Evolutionary conservation across 2,797 vertebrate species (phyloP).

Genomic region (Setipinna tenuifilis): DNA sequence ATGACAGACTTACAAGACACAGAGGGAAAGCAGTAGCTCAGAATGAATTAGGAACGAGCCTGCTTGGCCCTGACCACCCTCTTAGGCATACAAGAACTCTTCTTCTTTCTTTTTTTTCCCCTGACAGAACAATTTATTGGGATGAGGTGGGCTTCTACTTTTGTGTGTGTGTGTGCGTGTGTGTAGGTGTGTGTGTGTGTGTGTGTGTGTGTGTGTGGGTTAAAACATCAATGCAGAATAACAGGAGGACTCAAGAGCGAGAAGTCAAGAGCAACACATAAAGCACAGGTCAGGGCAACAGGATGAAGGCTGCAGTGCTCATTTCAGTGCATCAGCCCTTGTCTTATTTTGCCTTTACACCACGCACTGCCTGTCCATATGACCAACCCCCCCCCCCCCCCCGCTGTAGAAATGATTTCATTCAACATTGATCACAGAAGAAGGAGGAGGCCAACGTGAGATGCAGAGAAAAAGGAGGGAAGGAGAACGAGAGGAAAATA

Average conservation of each 20-base stretch:
- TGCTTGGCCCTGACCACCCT: constrained; percentile 17
- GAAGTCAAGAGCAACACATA: not conserved
- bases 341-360: not conserved
- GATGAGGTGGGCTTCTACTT: not conserved
- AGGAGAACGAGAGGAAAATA: not conserved
- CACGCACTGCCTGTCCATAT: not conserved
- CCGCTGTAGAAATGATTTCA: not conserved
- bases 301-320: not conserved
- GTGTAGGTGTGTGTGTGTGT: not conserved
- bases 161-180: not conserved
- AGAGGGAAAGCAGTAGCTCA: constrained; percentile 1
- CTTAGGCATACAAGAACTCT: not conserved
- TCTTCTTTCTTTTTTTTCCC: not conserved
- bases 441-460: not conserved
- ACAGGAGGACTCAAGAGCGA: not conserved
- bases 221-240: not conserved
- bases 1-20: constrained; percentile 27
- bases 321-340: not conserved
- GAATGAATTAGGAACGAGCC: not conserved
- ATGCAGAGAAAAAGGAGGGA: not conserved
- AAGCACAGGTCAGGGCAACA: constrained; percentile 14
- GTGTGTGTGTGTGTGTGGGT: not conserved
- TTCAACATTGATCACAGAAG: constrained; percentile 16
- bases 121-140: constrained; percentile 14
- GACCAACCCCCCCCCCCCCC: not conserved